A percentile compares a stretch with the other conserved stretches of the same genome.
These are phyloP conservation scores for Borostomias antarcticus DNA, from an alignment of 2,797 vertebrate species.

Conservation along the genomic window DNA sequence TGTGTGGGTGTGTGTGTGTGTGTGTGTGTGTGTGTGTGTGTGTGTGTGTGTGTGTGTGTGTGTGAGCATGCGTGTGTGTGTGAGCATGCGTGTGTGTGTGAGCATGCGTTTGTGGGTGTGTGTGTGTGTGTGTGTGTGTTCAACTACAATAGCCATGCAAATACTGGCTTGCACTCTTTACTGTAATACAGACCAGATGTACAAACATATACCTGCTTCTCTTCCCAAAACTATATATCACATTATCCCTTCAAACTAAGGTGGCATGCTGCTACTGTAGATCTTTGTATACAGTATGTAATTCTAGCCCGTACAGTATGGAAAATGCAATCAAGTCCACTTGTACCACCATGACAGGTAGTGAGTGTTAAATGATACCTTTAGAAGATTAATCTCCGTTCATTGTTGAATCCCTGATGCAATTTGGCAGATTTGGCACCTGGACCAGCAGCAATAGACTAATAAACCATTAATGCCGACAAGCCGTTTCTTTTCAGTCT, in stretches of 20 bases:
- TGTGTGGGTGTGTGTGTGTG: too few species aligned
- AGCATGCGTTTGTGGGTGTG: too few species aligned
- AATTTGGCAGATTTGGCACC: conserved; percentile 9
- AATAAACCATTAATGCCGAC: background rate
- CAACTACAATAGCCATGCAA: too few species aligned
- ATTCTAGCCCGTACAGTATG: background rate
- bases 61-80: too few species aligned
- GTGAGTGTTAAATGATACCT: conserved; percentile 12
- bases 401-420: background rate
- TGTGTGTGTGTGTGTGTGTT: too few species aligned
- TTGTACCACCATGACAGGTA: conserved; percentile 11
- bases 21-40: background rate
- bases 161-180: too few species aligned
- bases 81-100: too few species aligned
- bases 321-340: conserved; percentile 17
- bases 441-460: background rate
- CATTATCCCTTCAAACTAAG: background rate
- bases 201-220: background rate
- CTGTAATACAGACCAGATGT: background rate
- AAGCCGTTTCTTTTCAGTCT: background rate
- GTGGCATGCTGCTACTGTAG: background rate
- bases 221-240: background rate
- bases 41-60: conserved; percentile 19
- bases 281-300: background rate
- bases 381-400: background rate